These are phyloP conservation scores for Palloptera scutellata DNA, from an alignment of 2,888 invertebrate species.

Conservation along the genomic window DNA sequence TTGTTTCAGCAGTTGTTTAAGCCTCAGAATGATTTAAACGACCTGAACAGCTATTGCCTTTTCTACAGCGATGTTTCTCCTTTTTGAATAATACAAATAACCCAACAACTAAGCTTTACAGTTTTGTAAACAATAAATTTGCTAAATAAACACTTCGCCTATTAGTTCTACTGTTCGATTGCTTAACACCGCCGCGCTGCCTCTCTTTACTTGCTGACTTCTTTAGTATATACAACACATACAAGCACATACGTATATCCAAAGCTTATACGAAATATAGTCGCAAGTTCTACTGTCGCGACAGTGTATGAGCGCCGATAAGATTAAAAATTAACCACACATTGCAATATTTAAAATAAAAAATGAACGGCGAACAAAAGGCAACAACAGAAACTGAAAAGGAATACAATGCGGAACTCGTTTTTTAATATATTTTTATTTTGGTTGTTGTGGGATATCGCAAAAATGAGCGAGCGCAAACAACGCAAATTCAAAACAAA, in stretches of 20 bases:
- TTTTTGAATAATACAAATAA: too few species aligned
- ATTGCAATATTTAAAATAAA: neutral
- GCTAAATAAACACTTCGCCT: neutral
- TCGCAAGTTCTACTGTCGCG: too few species aligned
- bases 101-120: too few species aligned
- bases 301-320: constrained; percentile 1
- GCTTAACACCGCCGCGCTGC: neutral
- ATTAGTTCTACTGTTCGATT: neutral
- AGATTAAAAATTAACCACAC: constrained; percentile 19
- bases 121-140: neutral
- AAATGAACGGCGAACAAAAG: neutral
- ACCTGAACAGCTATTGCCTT: too few species aligned
- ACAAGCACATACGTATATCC: too few species aligned
- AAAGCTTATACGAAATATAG: too few species aligned
- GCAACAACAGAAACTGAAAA: neutral
- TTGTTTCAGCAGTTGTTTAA: too few species aligned
- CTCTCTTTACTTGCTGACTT: neutral
- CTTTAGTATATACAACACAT: neutral
- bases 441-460: too few species aligned
- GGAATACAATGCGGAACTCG: constrained; percentile 28
- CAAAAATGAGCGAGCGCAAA: too few species aligned
- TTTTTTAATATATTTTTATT: constrained; percentile 8
- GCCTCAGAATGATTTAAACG: too few species aligned
- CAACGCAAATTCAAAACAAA: too few species aligned
- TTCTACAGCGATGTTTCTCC: too few species aligned